Base-by-base conservation (phyloP, 2,113 vertebrate species). In the Mellivora capensis region DNA sequence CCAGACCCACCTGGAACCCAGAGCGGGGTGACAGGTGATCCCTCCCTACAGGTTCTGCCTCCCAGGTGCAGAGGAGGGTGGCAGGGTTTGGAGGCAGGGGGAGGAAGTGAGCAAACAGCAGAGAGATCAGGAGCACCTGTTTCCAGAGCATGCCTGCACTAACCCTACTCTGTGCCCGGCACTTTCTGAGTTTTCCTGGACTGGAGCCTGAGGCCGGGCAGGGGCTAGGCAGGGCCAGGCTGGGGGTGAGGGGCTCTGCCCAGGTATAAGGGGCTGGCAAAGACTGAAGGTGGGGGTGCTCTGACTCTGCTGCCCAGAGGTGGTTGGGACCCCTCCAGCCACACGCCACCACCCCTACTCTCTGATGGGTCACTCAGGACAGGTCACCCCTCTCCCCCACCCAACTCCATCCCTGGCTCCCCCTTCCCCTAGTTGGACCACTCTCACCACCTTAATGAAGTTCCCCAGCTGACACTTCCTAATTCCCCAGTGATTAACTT, bases 401-500 rank as follows among this genome's bases (percentile, higher is more conserved):
- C n/a, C 49, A 34, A 23, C 49, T 49, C 34, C 34, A 44, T 10
- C 69, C 44, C 25, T 15, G 27, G 52, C 42, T 57, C 91, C 54
- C 15, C 47, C 18, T 31, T 54, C 34, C 42, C 57, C 34, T 2
- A 2, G 21, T 64, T 47, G 62, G 11, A 12, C 34, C 54, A 29
- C 69, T 79, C 54, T 91, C 49, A 9, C 69, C 14, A 17, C 62
- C 74, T 81, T 98, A 93, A 98, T 91, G 97, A 98, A 97, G 64
- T 95, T 91, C 98, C 98, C 94, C 29, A 4, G 3, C 97, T 93
- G 98, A 97, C 97, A 98, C 97, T 94, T 98, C 97, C 97, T 98
- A 98, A 98, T 98, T 98, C 98, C 98, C 97, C 82, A 83, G 23
- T 98, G 98, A 99, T 98, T 98, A 98, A 99, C 98, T 98, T 98